Conservation (phyloP, 1,140 invertebrate genomes). For the Leptinotarsa texana region DNA sequence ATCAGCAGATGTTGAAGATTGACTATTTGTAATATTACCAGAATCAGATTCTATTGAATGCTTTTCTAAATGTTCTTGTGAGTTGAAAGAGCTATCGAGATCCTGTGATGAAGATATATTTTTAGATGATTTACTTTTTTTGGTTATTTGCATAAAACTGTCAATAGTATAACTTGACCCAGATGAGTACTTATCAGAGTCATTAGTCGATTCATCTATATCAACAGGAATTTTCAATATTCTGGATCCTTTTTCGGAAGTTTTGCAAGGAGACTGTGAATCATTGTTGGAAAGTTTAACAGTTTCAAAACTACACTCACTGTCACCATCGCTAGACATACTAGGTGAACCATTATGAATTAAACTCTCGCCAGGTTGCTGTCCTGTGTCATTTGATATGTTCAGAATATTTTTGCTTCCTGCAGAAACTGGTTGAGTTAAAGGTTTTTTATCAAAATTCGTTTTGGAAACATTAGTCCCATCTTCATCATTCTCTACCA, state of each 20-base stretch:
- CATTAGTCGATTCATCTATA: not conserved
- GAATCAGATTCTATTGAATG: not conserved
- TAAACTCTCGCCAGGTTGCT: too few relatives aligned
- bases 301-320: not conserved
- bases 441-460: too few relatives aligned
- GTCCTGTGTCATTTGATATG: too few relatives aligned
- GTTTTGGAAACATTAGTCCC: too few relatives aligned
- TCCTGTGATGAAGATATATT: not conserved
- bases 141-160: not conserved
- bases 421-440: too few relatives aligned
- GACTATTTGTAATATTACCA: not conserved
- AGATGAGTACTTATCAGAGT: not conserved
- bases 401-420: too few relatives aligned
- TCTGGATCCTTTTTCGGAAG: not conserved
- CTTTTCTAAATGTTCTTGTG: not conserved
- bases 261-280: not conserved
- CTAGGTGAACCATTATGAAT: too few relatives aligned
- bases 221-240: conserved; percentile 3
- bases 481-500: too few relatives aligned
- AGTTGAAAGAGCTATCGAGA: not conserved
- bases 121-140: not conserved
- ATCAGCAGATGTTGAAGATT: not conserved
- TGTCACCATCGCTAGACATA: not conserved
- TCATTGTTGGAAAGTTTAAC: not conserved
- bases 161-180: not conserved